A percentile compares a stretch with the other conserved stretches of the same genome.
Conservation (phyloP, 64 coral and sea anemone genomes). For the Pocillopora verrucosa region DNA sequence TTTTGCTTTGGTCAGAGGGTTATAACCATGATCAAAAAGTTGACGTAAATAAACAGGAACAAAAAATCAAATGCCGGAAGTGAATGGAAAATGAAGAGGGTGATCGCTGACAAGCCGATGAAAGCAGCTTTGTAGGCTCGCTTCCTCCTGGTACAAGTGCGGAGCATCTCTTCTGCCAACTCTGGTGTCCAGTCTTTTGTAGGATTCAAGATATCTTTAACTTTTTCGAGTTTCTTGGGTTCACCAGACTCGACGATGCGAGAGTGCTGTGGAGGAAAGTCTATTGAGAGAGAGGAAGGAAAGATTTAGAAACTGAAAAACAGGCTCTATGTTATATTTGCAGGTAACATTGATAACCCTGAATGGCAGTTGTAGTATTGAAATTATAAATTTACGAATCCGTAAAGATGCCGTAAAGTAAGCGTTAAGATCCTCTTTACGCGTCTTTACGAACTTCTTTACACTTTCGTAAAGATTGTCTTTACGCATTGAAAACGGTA, state of each 20-base stretch:
- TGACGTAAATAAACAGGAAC: constrained; percentile 11
- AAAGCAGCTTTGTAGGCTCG: constrained; percentile 22
- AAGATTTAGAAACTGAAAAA: neutral
- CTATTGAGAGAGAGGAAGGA: neutral
- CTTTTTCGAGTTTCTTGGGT: neutral
- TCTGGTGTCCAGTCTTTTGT: neutral
- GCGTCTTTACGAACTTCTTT: too few species aligned
- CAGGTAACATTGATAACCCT: too few species aligned
- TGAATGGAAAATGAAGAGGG: constrained; percentile 7
- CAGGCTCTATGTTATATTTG: neutral
- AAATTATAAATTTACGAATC: too few species aligned
- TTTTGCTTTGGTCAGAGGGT: neutral
- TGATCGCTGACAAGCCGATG: neutral
- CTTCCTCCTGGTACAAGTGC: neutral
- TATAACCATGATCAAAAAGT: constrained; percentile 5
- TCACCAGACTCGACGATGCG: neutral
- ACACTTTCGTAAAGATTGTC: too few species aligned
- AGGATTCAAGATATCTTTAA: neutral
- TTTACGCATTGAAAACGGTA: too few species aligned
- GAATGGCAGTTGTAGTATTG: too few species aligned
- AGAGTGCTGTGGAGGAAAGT: neutral
- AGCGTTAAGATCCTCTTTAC: too few species aligned
- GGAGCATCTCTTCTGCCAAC: neutral
- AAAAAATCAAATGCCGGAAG: constrained; percentile 25
- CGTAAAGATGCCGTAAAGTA: too few species aligned